These are phyloP conservation scores for Schizaphis graminum DNA, from an alignment of 2,888 invertebrate species.

Conservation along the genomic window DNA sequence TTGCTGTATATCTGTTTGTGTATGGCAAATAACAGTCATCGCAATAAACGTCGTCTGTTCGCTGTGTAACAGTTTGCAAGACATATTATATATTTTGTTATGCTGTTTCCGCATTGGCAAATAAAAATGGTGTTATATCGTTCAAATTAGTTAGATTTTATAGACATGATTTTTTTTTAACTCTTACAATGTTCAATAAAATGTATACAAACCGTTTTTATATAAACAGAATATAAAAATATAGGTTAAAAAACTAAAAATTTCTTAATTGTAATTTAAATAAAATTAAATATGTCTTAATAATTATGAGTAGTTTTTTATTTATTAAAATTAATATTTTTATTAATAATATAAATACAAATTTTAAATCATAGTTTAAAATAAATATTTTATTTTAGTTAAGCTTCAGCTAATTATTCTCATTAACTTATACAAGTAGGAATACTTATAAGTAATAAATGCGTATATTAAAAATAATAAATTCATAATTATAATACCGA, in stretches of 20 bases:
- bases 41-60: slow-evolving; percentile 22
- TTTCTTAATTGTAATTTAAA: too few species aligned
- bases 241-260: too few species aligned
- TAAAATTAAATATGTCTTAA: too few species aligned
- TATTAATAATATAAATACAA: background rate
- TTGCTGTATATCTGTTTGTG: background rate
- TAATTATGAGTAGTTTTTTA: too few species aligned
- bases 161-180: background rate
- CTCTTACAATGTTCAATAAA: background rate
- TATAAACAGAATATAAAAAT: too few species aligned
- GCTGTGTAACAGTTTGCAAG: slow-evolving; percentile 28
- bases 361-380: background rate
- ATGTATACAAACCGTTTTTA: background rate
- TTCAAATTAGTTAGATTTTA: background rate
- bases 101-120: background rate
- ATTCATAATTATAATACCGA: background rate
- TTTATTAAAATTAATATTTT: too few species aligned
- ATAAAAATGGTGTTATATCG: background rate
- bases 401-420: background rate
- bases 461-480: background rate
- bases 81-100: background rate
- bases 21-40: slow-evolving; percentile 36
- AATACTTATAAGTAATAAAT: background rate
- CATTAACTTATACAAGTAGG: background rate
- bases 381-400: background rate